Evolutionary conservation across 2,888 invertebrate genomes (phyloP).

Genomic region (Macaria notata): DNA sequence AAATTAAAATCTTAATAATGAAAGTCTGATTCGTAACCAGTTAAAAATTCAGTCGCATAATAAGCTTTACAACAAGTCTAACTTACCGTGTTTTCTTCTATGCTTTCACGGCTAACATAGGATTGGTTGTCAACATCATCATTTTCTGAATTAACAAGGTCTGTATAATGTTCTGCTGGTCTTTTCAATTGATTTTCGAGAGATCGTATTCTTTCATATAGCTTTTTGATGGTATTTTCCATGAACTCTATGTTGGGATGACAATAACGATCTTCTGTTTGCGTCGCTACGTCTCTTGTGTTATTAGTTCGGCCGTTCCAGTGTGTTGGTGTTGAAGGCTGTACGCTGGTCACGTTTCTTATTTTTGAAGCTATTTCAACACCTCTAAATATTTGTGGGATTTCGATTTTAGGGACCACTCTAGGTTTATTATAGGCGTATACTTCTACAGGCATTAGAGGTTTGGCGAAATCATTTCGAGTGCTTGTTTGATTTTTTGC

Average conservation of each 20-base stretch:
- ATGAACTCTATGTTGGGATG: slow-evolving; percentile 41
- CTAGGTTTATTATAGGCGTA: too few species aligned
- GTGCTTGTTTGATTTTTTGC: too few species aligned
- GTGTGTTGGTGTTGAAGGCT: not conserved
- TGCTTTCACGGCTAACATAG: slow-evolving; percentile 15
- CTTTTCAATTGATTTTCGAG: slow-evolving; percentile 41
- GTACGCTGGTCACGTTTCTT: too few species aligned
- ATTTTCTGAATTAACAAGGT: slow-evolving; percentile 15
- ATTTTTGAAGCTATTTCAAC: too few species aligned
- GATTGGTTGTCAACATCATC: slow-evolving; percentile 13
- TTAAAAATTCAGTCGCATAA: not conserved
- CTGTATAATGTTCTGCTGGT: slow-evolving; percentile 11
- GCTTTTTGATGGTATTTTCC: slow-evolving; percentile 42
- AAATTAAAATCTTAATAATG: not conserved
- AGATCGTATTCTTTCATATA: slow-evolving; percentile 40
- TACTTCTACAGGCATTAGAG: too few species aligned
- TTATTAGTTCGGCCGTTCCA: not conserved
- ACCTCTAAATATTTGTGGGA: too few species aligned
- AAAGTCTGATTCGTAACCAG: too few species aligned
- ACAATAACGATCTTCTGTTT: slow-evolving; percentile 43
- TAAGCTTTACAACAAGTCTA: not conserved
- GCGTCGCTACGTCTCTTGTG: slow-evolving; percentile 41
- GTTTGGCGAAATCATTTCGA: too few species aligned
- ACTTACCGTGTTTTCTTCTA: slow-evolving; percentile 5
- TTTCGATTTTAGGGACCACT: not conserved